Conservation (phyloP, 2,888 invertebrate species). For the Drosophila differens region DNA sequence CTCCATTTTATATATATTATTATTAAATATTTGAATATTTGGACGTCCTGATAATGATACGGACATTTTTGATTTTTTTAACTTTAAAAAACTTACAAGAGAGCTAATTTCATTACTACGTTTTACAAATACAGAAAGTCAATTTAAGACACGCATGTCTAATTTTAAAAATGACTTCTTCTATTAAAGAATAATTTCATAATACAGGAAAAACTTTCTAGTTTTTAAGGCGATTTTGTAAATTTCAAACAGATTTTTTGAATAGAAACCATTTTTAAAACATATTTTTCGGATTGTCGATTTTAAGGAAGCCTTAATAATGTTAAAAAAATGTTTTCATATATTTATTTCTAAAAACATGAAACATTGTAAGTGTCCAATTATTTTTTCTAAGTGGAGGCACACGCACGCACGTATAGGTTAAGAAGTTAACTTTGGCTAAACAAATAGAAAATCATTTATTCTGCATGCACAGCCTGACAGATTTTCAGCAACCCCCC, state of each 20-base stretch:
- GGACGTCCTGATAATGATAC: too few species aligned
- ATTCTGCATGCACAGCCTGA: constrained; percentile 71
- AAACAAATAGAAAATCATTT: constrained; percentile 81
- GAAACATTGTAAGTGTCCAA: not conserved
- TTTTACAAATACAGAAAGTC: too few species aligned
- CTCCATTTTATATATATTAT: not conserved
- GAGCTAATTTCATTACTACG: too few species aligned
- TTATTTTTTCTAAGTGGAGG: not conserved
- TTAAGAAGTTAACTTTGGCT: constrained; percentile 70
- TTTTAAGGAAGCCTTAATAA: not conserved
- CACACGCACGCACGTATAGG: constrained; percentile 21
- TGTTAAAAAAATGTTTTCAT: not conserved
- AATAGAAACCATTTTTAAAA: not conserved
- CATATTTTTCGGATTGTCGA: not conserved
- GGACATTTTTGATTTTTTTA: too few species aligned
- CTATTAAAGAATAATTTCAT: too few species aligned
- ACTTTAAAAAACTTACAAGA: too few species aligned
- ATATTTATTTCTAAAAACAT: not conserved
- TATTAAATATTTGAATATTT: not conserved
- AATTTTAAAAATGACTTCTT: too few species aligned
- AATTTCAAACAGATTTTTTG: not conserved
- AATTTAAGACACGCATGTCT: too few species aligned
- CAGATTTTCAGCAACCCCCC: constrained; percentile 16
- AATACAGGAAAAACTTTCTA: not conserved
- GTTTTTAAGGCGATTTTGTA: not conserved